Evolutionary conservation across 2,888 invertebrate genomes (phyloP).

Genomic region (Agrotis exclamationis): DNA sequence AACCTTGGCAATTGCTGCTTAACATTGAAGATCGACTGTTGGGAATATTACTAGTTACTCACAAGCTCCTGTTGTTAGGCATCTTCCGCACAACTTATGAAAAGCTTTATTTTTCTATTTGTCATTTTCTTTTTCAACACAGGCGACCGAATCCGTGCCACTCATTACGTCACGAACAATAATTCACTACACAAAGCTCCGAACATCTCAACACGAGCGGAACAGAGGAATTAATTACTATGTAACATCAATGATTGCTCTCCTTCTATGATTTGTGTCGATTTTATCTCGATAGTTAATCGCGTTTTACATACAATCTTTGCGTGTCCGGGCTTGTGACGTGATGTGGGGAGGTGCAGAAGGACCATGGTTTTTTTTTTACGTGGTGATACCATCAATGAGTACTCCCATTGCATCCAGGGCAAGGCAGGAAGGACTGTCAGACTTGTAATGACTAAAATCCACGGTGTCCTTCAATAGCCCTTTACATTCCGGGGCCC

Average conservation of each 20-base stretch:
- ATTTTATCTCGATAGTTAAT: constrained; percentile 69
- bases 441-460: too few species aligned
- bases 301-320: constrained; percentile 74
- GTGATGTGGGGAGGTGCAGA: neutral
- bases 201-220: constrained; percentile 51
- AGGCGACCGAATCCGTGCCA: constrained; percentile 24
- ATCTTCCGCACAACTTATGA: neutral
- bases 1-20: too few species aligned
- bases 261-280: constrained; percentile 50
- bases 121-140: constrained; percentile 47
- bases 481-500: too few species aligned
- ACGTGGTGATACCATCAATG: too few species aligned
- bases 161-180: constrained; percentile 34
- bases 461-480: too few species aligned
- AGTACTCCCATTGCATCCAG: too few species aligned
- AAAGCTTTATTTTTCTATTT: neutral
- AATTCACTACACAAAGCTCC: constrained; percentile 18
- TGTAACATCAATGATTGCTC: constrained; percentile 60
- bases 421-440: too few species aligned
- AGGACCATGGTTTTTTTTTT: constrained; percentile 2
- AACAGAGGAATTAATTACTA: constrained; percentile 56
- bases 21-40: too few species aligned
- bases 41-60: too few species aligned
- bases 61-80: neutral
- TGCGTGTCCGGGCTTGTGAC: constrained; percentile 60